A percentile compares a stretch with the other conserved stretches of the same genome.
Conservation (phyloP, 2,797 vertebrate genomes). For the Ispidina lecontei region DNA sequence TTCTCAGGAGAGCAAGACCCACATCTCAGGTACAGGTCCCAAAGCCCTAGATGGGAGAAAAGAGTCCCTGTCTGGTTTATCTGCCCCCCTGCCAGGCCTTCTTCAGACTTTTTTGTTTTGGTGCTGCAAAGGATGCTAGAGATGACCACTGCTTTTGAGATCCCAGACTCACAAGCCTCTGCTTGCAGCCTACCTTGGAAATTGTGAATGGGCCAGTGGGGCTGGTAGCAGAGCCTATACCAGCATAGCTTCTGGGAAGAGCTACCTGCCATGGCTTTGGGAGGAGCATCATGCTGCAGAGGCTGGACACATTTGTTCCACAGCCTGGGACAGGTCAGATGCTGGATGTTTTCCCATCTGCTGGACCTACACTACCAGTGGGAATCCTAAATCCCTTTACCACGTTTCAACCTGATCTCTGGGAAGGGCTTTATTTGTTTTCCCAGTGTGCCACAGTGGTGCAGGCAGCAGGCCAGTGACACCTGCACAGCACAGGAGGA, state of each 20-base stretch:
- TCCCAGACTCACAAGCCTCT: neutral
- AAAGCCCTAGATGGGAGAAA: neutral
- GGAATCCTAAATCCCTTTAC: neutral
- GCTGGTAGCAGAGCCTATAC: neutral
- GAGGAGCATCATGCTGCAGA: neutral
- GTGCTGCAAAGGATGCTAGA: neutral
- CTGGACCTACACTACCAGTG: neutral
- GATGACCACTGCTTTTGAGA: neutral
- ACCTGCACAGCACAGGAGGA: neutral
- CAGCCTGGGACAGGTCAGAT: neutral
- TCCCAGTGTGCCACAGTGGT: neutral
- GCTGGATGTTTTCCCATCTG: neutral
- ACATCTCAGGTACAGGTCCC: neutral
- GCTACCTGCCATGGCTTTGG: neutral
- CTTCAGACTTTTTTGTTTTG: neutral
- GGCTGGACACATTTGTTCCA: neutral
- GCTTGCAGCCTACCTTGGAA: neutral
- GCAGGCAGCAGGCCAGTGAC: neutral
- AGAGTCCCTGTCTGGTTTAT: neutral
- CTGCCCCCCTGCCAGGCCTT: neutral
- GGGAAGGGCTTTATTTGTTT: neutral
- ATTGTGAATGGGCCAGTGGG: neutral
- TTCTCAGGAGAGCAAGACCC: neutral
- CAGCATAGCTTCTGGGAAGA: neutral
- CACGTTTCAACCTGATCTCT: neutral